These are phyloP conservation scores for Ecliptopera silaceata DNA, from an alignment of 2,888 invertebrate species.

Conservation along the genomic window DNA sequence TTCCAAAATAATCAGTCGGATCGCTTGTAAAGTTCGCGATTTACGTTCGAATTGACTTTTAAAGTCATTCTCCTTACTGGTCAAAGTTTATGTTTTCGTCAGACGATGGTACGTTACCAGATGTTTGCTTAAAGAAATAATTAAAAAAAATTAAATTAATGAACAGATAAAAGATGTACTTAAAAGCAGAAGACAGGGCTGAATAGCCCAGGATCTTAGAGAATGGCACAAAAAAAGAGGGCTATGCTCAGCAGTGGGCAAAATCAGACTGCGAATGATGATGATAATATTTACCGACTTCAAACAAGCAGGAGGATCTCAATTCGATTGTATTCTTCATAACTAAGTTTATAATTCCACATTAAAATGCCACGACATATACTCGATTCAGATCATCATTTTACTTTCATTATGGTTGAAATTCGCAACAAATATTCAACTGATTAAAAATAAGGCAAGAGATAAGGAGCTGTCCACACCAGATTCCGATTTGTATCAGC, in stretches of 20 bases:
- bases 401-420: conserved; percentile 53
- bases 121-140: too few relatives aligned
- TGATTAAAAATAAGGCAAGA: conserved; percentile 35
- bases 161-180: too few relatives aligned
- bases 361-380: conserved; percentile 58
- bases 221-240: too few relatives aligned
- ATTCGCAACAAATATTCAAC: conserved; percentile 35
- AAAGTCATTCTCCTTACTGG: conserved; percentile 62
- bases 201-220: too few relatives aligned
- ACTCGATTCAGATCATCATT: conserved; percentile 52
- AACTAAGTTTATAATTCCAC: too few relatives aligned
- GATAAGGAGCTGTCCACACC: conserved; percentile 31
- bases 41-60: conserved; percentile 59
- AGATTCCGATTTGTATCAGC: conserved; percentile 38
- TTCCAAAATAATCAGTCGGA: conserved; percentile 64
- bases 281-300: too few relatives aligned
- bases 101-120: not conserved
- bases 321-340: too few relatives aligned
- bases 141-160: too few relatives aligned
- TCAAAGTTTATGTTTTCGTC: conserved; percentile 52
- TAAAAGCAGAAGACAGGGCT: too few relatives aligned
- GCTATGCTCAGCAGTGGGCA: too few relatives aligned
- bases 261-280: too few relatives aligned
- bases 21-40: conserved; percentile 65
- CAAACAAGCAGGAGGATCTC: too few relatives aligned